Evolutionary conservation across 2,797 vertebrate genomes (phyloP), one percentile per base, ranked within the genome.

Genomic region (Leptatherina wallacei): DNA sequence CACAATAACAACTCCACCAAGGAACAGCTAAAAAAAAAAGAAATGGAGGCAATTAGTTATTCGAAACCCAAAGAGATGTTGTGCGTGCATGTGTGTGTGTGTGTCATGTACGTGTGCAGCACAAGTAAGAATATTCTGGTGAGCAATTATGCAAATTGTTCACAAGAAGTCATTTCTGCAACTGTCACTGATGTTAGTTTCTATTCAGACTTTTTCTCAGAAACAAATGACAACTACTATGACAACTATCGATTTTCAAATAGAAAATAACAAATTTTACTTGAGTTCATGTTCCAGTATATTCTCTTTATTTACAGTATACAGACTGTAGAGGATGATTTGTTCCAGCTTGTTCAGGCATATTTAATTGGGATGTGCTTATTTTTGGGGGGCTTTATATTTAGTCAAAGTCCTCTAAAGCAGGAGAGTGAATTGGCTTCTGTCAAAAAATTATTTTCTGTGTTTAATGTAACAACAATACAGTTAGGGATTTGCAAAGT

Each of bases 401-500:
- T 13, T 3, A 6, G 6, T 55, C 24, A 14, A 29, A 55, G 14
- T 30, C 52, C 27, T 30, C 54, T 55, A n/a, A 35, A 3, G 2
- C 20, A 18, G 12, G 0, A 24, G 27, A 56, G 13, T 27, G 2
- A 6, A n/a, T 49, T 13, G 4, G 27, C 32, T 55, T 54, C 42
- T 22, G 0, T 57, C 40, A 69, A 11, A 56, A 6, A n/a, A 16
- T 22, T 20, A 0, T 51, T 52, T 51, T 33, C 38, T 51, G 16
- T 36, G 32, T 3, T 18, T 30, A n/a, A 35, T 63, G 36, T 18
- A 9, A 38, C 32, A 35, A 51, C 32, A 73, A 13, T 27, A 8
- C 2, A 36, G 32, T 60, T 32, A 2, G 35, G 13, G 61, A 69
- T 81, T 71, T 69, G 38, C 24, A 56, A 40, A 36, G 59, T 76